Evolutionary conservation across 2,797 vertebrate species (phyloP).

Genomic region (Xenopus petersii): DNA sequence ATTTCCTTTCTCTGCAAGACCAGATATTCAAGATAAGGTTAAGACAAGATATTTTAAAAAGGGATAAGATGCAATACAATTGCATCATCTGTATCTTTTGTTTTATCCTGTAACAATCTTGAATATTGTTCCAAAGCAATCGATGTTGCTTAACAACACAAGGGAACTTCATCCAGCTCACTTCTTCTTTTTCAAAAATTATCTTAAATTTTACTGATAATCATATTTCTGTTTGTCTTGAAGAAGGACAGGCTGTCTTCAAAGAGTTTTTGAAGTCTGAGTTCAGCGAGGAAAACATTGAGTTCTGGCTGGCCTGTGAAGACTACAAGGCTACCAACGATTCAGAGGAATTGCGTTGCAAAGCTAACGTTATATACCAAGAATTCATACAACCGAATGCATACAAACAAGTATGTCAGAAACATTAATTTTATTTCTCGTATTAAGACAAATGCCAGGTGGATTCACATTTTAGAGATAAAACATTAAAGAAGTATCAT

Average conservation of each 20-base stretch:
- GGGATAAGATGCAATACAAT: too few species aligned
- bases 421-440: background rate
- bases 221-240: conserved; percentile 35
- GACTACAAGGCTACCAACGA: conserved; percentile 69
- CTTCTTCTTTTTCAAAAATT: conserved; percentile 13
- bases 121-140: background rate
- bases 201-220: conserved; percentile 1
- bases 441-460: too few species aligned
- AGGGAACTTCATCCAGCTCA: background rate
- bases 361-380: conserved; percentile 70
- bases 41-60: too few species aligned
- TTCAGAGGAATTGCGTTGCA: conserved; percentile 55
- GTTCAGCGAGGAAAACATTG: conserved; percentile 73
- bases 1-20: too few species aligned
- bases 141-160: too few species aligned
- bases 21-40: too few species aligned
- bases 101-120: background rate
- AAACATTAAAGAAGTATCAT: too few species aligned
- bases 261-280: conserved; percentile 70
- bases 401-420: conserved; percentile 63
- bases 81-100: background rate
- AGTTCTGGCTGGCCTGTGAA: conserved; percentile 75
- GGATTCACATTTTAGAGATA: too few species aligned
- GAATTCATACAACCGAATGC: conserved; percentile 69
- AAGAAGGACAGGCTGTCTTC: conserved; percentile 66